Evolutionary conservation across 2,113 vertebrate genomes (phyloP).

Genomic region (Saguinus imperator): DNA sequence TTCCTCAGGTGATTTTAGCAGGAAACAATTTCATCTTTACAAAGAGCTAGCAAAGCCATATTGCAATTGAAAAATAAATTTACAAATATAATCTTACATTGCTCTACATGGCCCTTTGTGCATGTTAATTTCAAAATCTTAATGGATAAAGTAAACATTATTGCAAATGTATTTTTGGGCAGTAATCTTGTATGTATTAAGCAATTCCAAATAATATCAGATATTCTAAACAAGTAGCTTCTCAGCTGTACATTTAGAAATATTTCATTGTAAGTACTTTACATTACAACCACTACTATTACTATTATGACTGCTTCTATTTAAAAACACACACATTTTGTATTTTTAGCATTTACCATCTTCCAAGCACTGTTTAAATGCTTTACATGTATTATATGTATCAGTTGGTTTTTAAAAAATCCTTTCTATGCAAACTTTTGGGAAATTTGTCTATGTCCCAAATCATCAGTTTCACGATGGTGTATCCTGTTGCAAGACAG

Average conservation of each 20-base stretch:
- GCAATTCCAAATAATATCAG: neutral
- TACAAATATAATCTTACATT: conserved; percentile 2
- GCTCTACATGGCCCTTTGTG: neutral
- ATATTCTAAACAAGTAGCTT: neutral
- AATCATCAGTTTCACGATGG: neutral
- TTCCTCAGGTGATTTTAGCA: conserved; percentile 45
- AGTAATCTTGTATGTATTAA: neutral
- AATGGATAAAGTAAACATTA: neutral
- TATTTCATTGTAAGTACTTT: neutral
- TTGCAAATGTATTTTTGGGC: neutral
- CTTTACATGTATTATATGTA: neutral
- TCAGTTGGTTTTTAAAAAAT: neutral
- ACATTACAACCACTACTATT: neutral
- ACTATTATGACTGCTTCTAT: neutral
- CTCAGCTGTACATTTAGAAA: neutral
- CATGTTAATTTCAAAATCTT: conserved; percentile 28
- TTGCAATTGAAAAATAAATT: conserved; percentile 45
- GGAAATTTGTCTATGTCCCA: neutral
- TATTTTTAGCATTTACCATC: neutral
- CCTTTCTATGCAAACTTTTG: neutral
- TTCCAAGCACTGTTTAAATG: neutral
- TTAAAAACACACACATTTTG: neutral
- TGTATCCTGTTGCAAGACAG: neutral
- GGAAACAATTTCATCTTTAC: conserved; percentile 30
- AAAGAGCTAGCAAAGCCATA: neutral